Conservation (phyloP, 1,140 invertebrate genomes). For the Rhopalosiphum padi region DNA sequence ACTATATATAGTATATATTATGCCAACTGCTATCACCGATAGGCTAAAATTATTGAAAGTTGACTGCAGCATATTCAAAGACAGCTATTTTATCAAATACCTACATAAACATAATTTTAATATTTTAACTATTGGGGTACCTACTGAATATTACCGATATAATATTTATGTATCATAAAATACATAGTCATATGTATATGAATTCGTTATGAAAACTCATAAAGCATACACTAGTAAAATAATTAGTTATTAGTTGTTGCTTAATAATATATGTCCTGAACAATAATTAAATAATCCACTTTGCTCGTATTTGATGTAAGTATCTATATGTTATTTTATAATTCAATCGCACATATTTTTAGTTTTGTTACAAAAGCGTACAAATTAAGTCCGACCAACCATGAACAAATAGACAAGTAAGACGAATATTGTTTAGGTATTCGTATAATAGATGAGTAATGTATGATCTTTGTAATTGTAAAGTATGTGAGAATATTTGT, state of each 20-base stretch:
- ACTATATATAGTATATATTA: background rate
- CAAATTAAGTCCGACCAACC: background rate
- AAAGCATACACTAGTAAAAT: background rate
- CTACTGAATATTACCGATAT: background rate
- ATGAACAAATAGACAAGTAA: background rate
- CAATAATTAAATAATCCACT: background rate
- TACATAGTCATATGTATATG: background rate
- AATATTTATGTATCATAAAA: background rate
- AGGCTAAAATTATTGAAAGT: background rate
- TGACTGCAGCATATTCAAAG: no score
- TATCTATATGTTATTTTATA: background rate
- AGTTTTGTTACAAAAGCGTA: background rate
- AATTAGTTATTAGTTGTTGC: background rate
- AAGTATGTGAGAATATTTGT: background rate
- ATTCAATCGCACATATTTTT: background rate
- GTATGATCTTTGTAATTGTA: background rate
- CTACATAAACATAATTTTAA: background rate
- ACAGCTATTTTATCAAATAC: background rate
- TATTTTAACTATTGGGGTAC: background rate
- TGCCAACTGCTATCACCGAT: background rate
- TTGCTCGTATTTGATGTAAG: background rate
- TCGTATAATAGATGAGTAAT: background rate
- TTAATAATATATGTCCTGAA: background rate
- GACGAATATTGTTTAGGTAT: background rate
- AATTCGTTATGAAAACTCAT: background rate